Evolutionary conservation across 2,888 invertebrate species (phyloP), one percentile per base, ranked within the genome.

Genomic region (Trichogramma dendrolimi): DNA sequence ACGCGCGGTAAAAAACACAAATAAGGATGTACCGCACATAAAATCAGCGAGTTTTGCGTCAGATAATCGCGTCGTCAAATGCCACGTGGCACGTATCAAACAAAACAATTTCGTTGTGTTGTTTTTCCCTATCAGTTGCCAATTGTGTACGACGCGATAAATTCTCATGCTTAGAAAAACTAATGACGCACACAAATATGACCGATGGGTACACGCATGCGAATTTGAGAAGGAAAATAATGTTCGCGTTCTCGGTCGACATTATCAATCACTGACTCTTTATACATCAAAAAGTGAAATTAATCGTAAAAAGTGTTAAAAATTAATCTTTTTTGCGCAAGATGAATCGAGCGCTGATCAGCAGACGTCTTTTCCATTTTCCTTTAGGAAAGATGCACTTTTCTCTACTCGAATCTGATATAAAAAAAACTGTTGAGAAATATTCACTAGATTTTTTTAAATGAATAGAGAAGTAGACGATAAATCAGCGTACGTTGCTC

Each of bases 401-500:
- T 60, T 57, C 60, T 61, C 54, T 51, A 52, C 62, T 59, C 60
- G 62, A 58, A 65, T 65, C 60, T 51, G 63, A 63, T 65, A 61
- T 61, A 58, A 61, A 61, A 59, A 63, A 63, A 63, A 55, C 55
- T 39, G 43, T 27, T 6, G 50, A 38, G 5, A 40, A 27, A 27
- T 27, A 27, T 27, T 40, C 59, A 7, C 53, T 48, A 44, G 59
- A 46, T 56, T 55, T 58, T 63, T 61, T 61, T 63, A 61, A 63
- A 63, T 54, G 62, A 65, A 61, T 61, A 52, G 65, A 58, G 61
- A 65, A 65, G 44, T 62, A 60, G 64, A 62, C 63, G 70, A 73
- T 73, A 74, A 74, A 73, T 73, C 72, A 73, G 27, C 27, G 27
- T 27, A 27, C 27, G 27, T 27, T 27, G 27, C 27, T 27, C 27